Base-by-base conservation (phyloP, 2,113 vertebrate species). In the Clarias magur region DNA sequence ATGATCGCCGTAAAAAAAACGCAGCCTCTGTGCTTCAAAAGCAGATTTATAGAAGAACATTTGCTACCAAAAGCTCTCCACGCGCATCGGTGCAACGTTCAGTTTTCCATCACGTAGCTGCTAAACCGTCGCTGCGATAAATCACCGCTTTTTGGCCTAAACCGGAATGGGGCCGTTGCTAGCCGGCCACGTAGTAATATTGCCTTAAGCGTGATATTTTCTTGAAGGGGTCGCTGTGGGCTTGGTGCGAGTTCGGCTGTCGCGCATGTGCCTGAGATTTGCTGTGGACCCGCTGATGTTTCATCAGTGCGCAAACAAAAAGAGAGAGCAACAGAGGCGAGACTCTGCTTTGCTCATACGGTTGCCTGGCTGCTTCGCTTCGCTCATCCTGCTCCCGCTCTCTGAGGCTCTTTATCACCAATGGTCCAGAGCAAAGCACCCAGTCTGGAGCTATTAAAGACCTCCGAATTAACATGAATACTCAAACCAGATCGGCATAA, bases 61-160 rank as follows among this genome's bases (percentile, higher is more conserved):
- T 48, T 59, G 78, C 83, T 86, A 88, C 75, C 84, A 83, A 65
- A 78, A 88, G 86, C 56, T 83, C 80, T 83, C 79, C 10, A 19
- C 21, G 15, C 30, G 16, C 80, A 48, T 73, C 27, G 56, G 54
- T 23, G 68, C 76, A 38, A 82, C 54, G 76, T 79, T 81, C 85
- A 82, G 54, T 82, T 91, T 89, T 89, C 90, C 90, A 88, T 86
- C 72, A 86, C 87, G 82, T 87, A 57, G 72, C 72, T 86, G 57
- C 59, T 87, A 78, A 56, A 73, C 25, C 54, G 34, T 68, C 16
- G 75, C 65, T 73, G 83, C 54, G 65, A 80, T 89, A 91, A 89
- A 91, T 89, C 56, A 82, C 73, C 27, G 73, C 78, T 53, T 86
- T n/a, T 87, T 38, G 80, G 82, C 76, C 76, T 70, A 56, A 82